Percentiles rank a stretch among this genome's conserved stretches.
phyloP scores from a whole-genome alignment of 2,797 vertebrate genomes.

The Squalus acanthias region DNA sequence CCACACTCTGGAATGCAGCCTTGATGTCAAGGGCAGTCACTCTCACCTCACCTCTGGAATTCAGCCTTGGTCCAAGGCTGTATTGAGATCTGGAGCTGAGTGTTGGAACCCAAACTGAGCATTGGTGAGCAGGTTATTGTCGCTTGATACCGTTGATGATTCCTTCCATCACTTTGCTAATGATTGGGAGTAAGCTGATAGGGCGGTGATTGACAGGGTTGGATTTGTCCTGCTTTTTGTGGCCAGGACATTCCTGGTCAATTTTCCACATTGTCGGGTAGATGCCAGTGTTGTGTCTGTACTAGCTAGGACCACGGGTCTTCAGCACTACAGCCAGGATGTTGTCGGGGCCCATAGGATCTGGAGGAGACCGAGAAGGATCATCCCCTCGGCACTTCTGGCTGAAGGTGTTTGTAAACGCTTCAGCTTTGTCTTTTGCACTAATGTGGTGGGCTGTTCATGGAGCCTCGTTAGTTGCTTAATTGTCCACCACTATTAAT shows the following conservation, averaged over 20 bases:
- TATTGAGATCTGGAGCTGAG: no score
- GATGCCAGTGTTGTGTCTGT: not conserved
- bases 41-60: no score
- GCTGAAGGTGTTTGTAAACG: not conserved
- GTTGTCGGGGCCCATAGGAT: not conserved
- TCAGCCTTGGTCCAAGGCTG: no score
- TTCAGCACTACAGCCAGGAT: not conserved
- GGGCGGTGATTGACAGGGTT: not conserved
- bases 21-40: no score
- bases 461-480: no score
- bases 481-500: no score
- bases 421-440: not conserved
- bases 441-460: not conserved
- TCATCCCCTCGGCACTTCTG: not conserved
- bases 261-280: not conserved
- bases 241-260: not conserved
- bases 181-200: not conserved
- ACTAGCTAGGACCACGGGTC: not conserved
- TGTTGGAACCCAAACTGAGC: no score
- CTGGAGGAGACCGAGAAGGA: not conserved
- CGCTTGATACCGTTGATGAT: no score
- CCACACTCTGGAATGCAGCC: no score
- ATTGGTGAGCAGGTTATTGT: no score
- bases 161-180: not conserved
- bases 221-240: not conserved